Conservation (phyloP, 92 coral and sea anemone genomes). For the Zoanthus solanderi region DNA sequence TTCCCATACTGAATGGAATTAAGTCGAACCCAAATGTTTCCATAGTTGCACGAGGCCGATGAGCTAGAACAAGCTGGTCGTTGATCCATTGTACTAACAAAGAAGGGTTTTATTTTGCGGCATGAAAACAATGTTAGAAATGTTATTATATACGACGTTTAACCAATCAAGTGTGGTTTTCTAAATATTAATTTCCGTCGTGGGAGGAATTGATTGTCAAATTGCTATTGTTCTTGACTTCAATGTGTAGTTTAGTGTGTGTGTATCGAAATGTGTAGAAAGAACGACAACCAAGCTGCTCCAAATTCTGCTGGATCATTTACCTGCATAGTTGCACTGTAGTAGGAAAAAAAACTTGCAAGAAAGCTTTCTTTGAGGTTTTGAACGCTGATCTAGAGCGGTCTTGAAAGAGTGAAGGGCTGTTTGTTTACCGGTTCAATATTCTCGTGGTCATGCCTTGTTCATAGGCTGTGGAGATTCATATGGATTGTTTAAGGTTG, state of each 20-base stretch:
- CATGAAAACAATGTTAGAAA: constrained; percentile 71
- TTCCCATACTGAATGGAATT: constrained; percentile 7
- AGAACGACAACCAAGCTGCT: not conserved
- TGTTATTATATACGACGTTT: constrained; percentile 70
- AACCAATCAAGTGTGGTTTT: constrained; percentile 72
- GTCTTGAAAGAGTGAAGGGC: constrained; percentile 11
- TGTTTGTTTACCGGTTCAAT: constrained; percentile 4
- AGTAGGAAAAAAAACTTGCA: constrained; percentile 8
- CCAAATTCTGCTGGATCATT: not conserved
- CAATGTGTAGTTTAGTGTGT: constrained; percentile 32
- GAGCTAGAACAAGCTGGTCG: constrained; percentile 47
- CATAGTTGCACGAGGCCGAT: constrained; percentile 11
- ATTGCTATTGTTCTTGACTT: constrained; percentile 43
- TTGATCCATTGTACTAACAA: constrained; percentile 63
- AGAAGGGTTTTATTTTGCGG: constrained; percentile 73
- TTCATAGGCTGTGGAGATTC: not conserved
- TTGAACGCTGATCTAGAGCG: constrained; percentile 5
- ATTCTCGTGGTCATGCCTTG: not conserved
- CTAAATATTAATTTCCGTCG: constrained; percentile 66
- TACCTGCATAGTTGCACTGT: constrained; percentile 1
- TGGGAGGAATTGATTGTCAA: constrained; percentile 72
- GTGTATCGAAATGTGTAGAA: constrained; percentile 12
- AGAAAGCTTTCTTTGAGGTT: not conserved
- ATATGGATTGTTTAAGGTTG: constrained; percentile 27
- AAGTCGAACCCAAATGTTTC: constrained; percentile 7